Base-by-base conservation (phyloP, 2,113 vertebrate species). In the Phylloscopus whistleri region DNA sequence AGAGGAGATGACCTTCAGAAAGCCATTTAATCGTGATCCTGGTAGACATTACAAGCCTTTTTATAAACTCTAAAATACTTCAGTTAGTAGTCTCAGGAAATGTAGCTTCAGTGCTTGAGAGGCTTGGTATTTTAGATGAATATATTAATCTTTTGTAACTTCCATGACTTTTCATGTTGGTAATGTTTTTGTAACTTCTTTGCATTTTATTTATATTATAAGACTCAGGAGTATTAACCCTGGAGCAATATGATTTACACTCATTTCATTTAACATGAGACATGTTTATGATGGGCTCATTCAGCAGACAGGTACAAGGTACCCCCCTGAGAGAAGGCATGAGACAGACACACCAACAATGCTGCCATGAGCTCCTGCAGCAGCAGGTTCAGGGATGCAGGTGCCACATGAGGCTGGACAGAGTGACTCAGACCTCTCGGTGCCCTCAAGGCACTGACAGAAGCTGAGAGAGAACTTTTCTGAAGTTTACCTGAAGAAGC, bases 211-310 rank as follows among this genome's bases (percentile, higher is more conserved):
- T 72, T 81, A 5, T 41, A 44, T 72, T 81, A 5, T 41, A 44
- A 84, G 69, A 78, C 39, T 91, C 52, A 43, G 30, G 67, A 70
- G 6, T 14, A 18, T 87, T 75, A 72, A 59, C 18, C 7, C 16
- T 39, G 15, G 28, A 82, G 30, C 48, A 62, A n/a, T 62, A 11
- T 11, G 28, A 31, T 80, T 68, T 39, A 26, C 28, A 31, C 1
- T 0, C 2, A 27, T 59, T 85, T 85, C 11, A 35, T 59, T 87
- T 43, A 62, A 33, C 7, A 8, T 2, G 9, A 60, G 22, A 41
- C 8, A 10, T 33, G 2, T 0, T 1, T 28, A 13, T 33, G 18
- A 69, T 49, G n/a, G 13, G 7, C 28, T 8, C 10, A 22, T 52
- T 46, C 21, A 85, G n/a, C 17, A 90, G 62, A 20, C 8, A 62